Base-by-base conservation (phyloP, 2,888 invertebrate genomes). In the Cyclophora albipunctata region DNA sequence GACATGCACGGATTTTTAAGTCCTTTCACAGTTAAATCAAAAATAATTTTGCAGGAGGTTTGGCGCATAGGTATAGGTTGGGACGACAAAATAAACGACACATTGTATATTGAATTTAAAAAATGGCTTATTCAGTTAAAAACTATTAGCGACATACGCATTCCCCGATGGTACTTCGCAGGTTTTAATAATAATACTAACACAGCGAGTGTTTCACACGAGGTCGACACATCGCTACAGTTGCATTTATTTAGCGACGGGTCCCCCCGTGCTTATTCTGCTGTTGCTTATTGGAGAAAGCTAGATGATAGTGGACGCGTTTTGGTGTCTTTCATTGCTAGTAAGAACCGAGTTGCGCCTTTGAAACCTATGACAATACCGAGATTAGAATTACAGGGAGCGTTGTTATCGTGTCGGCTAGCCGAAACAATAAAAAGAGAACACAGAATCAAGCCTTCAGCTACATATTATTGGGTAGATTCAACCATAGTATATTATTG, bases 21-120 rank as follows among this genome's bases (percentile, higher is more conserved):
- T 4, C 61, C 61, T 3, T 59, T 62, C 40, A 54, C 57, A 2
- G 55, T 62, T 7, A 46, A 56, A 44, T 58, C 55, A 5, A 53
- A 50, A 45, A 58, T 62, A 3, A 52, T 64, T 20, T 45, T 64
- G 3, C 60, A 59, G 47, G 49, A 59, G 5, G 48, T 53, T 3
- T 55, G 54, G 52, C 45, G 45, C n/a, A 33, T 6, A 2, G 50
- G 52, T 7, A 41, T 56, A 1, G 48, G 44, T 3, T 60, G 58
- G 58, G 52, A 58, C 5, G 20, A 40, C 34, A 37, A 35, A 34
- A 46, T 46, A 6, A 20, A 20, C 5, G 20, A 7, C 7, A 5
- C 45, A 5, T 37, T 37, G 34, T 34, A 42, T 3, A 35, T 7
- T n/a, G 33, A 34, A 3, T 49, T 41, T 45, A 34, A 37, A 4